Base-by-base conservation (phyloP, 2,797 vertebrate species). In the Craterocephalus amniculus region DNA sequence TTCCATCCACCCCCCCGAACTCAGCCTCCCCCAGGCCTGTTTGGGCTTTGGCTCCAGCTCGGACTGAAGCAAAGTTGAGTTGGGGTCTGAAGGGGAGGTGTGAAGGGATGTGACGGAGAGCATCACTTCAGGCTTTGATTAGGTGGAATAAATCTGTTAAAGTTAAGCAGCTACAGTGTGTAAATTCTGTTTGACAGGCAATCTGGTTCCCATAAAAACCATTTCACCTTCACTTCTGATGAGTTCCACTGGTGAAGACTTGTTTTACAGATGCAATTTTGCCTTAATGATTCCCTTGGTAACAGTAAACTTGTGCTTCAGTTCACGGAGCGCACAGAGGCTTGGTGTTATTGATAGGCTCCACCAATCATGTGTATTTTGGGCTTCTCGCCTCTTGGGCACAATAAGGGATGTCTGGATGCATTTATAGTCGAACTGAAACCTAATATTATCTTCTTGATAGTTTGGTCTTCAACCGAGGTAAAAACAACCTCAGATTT, bases 251-350 rank as follows among this genome's bases (percentile, higher is more conserved):
- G 13, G 20, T 54, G 58, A 76, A 20, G 48, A 43, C 57, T 65
- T 74, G 69, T 63, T 83, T 68, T 83, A 52, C 45, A 35, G 58
- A 57, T 56, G 64, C 61, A 69, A 66, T 80, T 78, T 72, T 62
- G 34, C 72, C 31, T 49, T 72, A 48, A 81, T 58, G 72, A 62
- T 59, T 79, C 70, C 74, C 70, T 5, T 45, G 63, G 29, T 63
- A 54, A 57, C 43, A 51, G 32, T 69, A 38, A 67, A 18, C 55
- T 60, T 34, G 55, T 52, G 18, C 59, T 63, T 70, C 24, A 20
- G 60, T 67, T 58, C 62, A 70, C 49, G 56, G 24, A 14, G 38
- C 59, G 36, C 34, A 55, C 24, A 0, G 18, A 26, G 58, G 45
- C 67, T 67, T 40, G 18, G 22, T 59, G 13, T 22, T 71, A 57